Conservation (phyloP, 2,797 vertebrate genomes). For the Parauchenoglanis ngamensis region DNA sequence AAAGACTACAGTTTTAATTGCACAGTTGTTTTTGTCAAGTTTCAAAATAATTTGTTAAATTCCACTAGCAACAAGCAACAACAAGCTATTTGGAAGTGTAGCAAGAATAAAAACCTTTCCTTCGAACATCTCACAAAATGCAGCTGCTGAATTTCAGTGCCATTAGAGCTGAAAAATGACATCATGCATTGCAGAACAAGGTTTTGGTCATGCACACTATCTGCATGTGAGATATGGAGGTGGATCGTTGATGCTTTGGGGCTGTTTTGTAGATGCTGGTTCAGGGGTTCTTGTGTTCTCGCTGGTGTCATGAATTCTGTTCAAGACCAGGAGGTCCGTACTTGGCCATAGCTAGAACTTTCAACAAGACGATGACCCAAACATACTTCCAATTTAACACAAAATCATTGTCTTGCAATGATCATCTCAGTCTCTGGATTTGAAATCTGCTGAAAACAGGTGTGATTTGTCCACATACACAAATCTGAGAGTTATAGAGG, state of each 20-base stretch:
- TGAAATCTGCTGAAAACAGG: neutral
- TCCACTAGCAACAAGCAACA: neutral
- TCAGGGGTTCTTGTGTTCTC: neutral
- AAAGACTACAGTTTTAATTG: neutral
- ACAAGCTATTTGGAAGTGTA: neutral
- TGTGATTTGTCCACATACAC: neutral
- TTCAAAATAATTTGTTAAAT: neutral
- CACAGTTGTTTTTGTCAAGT: neutral
- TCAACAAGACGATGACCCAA: neutral
- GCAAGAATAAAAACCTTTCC: neutral
- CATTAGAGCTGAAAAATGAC: neutral
- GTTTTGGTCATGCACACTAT: neutral
- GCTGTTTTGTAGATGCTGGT: neutral
- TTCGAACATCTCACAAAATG: neutral
- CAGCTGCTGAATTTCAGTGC: neutral
- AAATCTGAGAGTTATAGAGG: neutral
- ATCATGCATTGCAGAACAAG: too few relatives aligned
- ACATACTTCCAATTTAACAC: neutral
- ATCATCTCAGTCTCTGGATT: neutral
- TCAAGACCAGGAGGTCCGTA: neutral
- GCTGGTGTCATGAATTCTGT: neutral
- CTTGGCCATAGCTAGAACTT: neutral
- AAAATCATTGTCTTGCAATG: neutral
- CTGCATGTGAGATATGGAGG: neutral
- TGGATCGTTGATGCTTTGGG: neutral